phyloP scores from a whole-genome alignment of 2,113 vertebrate species.

The Opisthocomus hoazin region DNA sequence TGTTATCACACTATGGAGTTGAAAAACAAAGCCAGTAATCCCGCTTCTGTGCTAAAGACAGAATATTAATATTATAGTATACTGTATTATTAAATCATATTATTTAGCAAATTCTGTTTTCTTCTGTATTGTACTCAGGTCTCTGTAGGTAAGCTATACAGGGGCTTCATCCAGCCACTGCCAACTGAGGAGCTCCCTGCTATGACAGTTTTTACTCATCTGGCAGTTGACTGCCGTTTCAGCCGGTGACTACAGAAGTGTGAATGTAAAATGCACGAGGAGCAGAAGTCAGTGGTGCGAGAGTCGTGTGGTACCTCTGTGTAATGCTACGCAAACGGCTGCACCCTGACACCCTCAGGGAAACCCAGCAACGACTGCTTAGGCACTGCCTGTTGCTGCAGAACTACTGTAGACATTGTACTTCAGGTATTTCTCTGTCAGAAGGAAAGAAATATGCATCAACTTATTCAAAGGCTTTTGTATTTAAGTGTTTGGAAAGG shows the following conservation, averaged over 20 bases:
- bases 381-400: background rate
- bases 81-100: background rate
- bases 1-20: background rate
- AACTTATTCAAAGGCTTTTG: background rate
- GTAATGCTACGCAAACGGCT: background rate
- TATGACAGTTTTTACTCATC: background rate
- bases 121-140: background rate
- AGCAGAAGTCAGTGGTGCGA: background rate
- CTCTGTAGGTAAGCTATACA: background rate
- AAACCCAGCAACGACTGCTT: background rate
- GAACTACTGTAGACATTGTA: background rate
- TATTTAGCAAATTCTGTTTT: background rate
- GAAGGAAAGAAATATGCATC: background rate
- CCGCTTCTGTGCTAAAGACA: background rate
- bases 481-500: background rate
- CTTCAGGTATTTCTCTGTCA: background rate
- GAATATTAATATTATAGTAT: background rate
- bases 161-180: background rate
- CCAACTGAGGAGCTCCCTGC: background rate
- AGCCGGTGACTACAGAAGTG: background rate
- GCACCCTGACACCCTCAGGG: background rate
- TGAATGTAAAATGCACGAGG: background rate
- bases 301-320: background rate
- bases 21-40: background rate
- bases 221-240: background rate